These are phyloP conservation scores for Phortica magna DNA, from an alignment of 2,888 invertebrate species.

Conservation along the genomic window DNA sequence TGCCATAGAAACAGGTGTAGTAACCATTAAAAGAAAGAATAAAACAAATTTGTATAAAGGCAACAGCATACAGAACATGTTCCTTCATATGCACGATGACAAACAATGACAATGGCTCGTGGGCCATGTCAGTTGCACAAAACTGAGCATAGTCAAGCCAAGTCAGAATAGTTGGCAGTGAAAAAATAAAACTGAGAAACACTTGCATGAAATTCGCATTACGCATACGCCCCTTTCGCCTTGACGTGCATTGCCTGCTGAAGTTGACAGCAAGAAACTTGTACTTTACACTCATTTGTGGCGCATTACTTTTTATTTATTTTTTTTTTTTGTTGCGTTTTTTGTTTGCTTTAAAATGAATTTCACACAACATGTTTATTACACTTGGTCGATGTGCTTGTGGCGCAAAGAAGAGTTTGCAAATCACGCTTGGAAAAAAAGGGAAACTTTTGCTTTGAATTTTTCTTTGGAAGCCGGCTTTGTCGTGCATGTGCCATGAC, in stretches of 20 bases:
- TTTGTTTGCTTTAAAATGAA: too few species aligned
- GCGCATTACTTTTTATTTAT: too few species aligned
- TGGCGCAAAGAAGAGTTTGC: background rate
- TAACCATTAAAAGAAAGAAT: too few species aligned
- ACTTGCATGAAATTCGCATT: background rate
- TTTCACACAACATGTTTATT: too few species aligned
- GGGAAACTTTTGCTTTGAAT: background rate
- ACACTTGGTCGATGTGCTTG: background rate
- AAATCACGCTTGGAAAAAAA: too few species aligned
- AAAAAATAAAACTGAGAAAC: background rate
- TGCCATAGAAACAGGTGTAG: too few species aligned
- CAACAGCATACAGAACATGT: background rate
- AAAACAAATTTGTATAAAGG: too few species aligned
- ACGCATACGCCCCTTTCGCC: background rate
- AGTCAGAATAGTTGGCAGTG: background rate
- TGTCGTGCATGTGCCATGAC: background rate
- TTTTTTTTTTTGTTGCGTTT: too few species aligned
- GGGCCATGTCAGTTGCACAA: constrained; percentile 9
- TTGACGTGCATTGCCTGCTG: background rate
- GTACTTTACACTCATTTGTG: background rate
- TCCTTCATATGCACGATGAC: background rate
- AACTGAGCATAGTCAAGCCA: background rate
- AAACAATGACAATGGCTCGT: background rate
- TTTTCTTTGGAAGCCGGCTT: background rate
- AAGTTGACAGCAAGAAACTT: constrained; percentile 9